Percentiles rank a stretch among this genome's conserved stretches.
These are phyloP conservation scores for Steatocranus sp. DNA, from an alignment of 2,797 vertebrate genomes.

Conservation along the genomic window DNA sequence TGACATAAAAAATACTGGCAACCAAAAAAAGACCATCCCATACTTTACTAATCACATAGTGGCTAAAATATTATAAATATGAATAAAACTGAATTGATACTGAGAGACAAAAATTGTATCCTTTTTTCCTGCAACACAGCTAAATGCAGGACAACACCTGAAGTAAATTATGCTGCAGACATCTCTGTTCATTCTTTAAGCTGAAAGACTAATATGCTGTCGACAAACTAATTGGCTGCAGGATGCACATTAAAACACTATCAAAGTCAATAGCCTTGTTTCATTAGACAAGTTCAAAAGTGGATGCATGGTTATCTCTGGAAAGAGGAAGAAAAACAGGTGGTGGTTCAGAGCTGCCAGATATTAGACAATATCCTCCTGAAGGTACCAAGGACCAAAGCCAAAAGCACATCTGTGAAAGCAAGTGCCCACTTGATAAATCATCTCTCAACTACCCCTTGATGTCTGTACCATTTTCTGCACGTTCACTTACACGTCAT, in stretches of 20 bases:
- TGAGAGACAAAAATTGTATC: not conserved
- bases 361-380: constrained; percentile 10
- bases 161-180: not conserved
- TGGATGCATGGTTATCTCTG: constrained; percentile 2
- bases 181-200: not conserved
- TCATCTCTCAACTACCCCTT: not conserved
- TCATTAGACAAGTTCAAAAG: constrained; percentile 24
- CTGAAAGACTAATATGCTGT: not conserved
- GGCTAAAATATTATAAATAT: not conserved
- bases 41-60: not conserved
- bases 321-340: constrained; percentile 18
- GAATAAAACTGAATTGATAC: not conserved
- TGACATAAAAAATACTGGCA: not conserved
- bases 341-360: constrained; percentile 36
- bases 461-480: not conserved
- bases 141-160: not conserved
- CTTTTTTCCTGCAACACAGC: not conserved
- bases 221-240: not conserved
- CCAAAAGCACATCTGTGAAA: constrained; percentile 26
- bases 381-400: not conserved
- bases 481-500: not conserved
- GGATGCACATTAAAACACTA: constrained; percentile 7
- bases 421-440: not conserved
- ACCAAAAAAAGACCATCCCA: not conserved
- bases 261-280: constrained; percentile 21